Conservation (phyloP, 2,888 invertebrate genomes). For the Melinopterus prodromus region DNA sequence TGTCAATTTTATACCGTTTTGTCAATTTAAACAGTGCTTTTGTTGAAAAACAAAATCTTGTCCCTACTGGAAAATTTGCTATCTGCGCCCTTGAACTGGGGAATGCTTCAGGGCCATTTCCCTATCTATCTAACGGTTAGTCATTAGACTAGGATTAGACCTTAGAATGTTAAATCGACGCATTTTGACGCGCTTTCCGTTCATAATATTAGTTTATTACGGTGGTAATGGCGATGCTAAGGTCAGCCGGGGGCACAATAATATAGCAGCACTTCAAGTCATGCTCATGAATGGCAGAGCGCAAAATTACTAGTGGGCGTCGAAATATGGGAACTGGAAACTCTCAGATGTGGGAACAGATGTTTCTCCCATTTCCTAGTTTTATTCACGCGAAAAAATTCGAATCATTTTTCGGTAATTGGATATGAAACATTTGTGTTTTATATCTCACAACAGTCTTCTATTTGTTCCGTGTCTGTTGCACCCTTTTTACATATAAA, state of each 20-base stretch:
- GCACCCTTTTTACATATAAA: too few species aligned
- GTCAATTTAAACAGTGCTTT: too few species aligned
- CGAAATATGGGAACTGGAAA: background rate
- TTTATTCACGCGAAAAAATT: background rate
- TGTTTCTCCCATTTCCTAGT: background rate
- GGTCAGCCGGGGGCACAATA: background rate
- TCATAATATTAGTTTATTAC: background rate
- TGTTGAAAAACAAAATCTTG: too few species aligned
- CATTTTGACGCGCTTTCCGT: background rate
- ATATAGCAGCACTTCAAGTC: background rate
- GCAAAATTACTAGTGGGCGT: background rate
- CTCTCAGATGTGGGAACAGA: background rate
- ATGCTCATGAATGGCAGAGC: background rate
- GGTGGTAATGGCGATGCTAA: background rate
- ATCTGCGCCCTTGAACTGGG: background rate
- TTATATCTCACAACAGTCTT: too few species aligned
- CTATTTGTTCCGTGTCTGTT: background rate
- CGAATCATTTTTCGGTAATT: background rate
- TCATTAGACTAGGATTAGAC: background rate
- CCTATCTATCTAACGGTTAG: background rate
- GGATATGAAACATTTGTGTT: background rate
- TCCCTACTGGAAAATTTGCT: too few species aligned
- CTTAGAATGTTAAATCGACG: background rate
- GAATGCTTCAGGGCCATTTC: background rate
- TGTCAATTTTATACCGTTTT: too few species aligned